A percentile compares a stretch with the other conserved stretches of the same genome.
Evolutionary conservation across 92 coral and sea anemone genomes (phyloP).

Genomic region (Montipora capitata): DNA sequence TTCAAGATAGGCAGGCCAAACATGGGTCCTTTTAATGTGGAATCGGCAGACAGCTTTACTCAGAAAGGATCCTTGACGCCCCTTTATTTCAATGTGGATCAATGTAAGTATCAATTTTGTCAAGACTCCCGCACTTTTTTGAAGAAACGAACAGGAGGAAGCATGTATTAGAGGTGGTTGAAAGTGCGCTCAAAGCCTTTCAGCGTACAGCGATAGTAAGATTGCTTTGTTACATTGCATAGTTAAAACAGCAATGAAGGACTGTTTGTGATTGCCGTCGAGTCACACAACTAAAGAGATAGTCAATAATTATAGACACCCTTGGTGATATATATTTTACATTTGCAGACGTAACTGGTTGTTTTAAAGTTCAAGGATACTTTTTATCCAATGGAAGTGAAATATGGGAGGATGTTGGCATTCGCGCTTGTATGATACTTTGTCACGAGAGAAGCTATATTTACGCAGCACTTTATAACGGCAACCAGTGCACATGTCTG

Average conservation of each 20-base stretch:
- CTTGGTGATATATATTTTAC: not conserved
- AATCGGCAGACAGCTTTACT: constrained; percentile 76
- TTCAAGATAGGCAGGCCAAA: constrained; percentile 85
- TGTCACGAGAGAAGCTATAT: constrained; percentile 69
- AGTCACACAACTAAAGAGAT: no score
- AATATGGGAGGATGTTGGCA: constrained; percentile 76
- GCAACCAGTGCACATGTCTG: constrained; percentile 86
- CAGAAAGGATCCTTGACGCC: not conserved
- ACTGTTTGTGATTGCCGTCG: no score
- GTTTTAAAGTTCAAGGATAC: constrained; percentile 82
- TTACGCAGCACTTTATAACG: constrained; percentile 83
- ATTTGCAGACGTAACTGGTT: constrained; percentile 80
- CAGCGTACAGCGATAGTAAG: no score
- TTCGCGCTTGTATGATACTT: constrained; percentile 84
- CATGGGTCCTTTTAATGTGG: constrained; percentile 73
- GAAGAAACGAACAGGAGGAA: no score
- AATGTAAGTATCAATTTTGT: constrained; percentile 62
- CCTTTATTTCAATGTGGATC: constrained; percentile 55
- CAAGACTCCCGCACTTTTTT: not conserved
- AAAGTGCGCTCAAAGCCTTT: no score
- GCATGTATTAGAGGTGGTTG: no score
- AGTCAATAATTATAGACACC: no score
- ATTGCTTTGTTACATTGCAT: no score
- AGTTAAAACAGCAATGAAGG: no score
- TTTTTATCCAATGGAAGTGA: constrained; percentile 73